A percentile compares a stretch with the other conserved stretches of the same genome.
Evolutionary conservation across 2,113 vertebrate species (phyloP).

Genomic region (Porphyrio hochstetteri): DNA sequence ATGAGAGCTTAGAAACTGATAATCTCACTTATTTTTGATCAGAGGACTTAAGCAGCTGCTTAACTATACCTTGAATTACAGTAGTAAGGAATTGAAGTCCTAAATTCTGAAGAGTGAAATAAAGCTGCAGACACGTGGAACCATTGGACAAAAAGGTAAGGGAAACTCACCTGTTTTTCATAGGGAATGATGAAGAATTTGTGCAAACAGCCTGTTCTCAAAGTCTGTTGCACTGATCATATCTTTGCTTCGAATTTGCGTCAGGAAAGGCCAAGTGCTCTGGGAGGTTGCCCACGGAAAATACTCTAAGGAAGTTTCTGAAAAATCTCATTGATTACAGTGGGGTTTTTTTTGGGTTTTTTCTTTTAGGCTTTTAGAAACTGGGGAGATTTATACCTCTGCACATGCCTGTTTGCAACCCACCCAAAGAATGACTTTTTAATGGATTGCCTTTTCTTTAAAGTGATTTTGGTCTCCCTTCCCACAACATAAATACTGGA

Average conservation of each 20-base stretch:
- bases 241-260: not conserved
- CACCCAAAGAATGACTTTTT: not conserved
- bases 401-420: not conserved
- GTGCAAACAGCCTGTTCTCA: not conserved
- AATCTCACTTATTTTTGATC: not conserved
- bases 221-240: not conserved
- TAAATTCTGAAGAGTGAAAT: not conserved
- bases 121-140: not conserved
- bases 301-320: not conserved
- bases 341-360: not conserved
- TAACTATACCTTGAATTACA: not conserved
- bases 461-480: not conserved
- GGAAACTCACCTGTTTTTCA: rapidly evolving
- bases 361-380: not conserved
- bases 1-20: not conserved
- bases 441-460: not conserved
- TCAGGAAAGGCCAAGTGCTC: rapidly evolving
- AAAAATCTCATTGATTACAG: not conserved
- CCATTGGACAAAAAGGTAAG: not conserved
- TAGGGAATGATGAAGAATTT: not conserved
- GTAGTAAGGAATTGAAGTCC: not conserved
- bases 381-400: not conserved
- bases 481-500: not conserved
- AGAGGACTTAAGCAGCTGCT: not conserved
- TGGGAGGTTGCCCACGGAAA: not conserved